Evolutionary conservation across 2,113 vertebrate genomes (phyloP).

Genomic region (Hydrochoerus hydrochaeris): DNA sequence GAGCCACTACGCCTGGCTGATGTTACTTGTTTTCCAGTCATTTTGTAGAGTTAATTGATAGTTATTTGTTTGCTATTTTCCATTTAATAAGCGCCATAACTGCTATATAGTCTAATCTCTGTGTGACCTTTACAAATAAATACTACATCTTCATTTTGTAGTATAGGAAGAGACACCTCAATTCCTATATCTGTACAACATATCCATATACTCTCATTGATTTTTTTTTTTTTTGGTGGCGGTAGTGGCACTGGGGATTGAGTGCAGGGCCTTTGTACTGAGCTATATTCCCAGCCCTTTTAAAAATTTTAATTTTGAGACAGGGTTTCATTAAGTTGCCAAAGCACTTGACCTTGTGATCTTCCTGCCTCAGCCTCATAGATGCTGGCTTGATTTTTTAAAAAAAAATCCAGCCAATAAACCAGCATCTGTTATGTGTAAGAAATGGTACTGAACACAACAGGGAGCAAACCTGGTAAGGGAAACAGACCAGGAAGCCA

Average conservation of each 20-base stretch:
- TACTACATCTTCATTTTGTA: neutral
- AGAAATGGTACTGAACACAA: neutral
- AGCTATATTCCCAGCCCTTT: neutral
- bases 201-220: neutral
- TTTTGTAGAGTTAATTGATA: neutral
- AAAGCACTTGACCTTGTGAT: neutral
- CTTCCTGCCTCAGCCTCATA: neutral
- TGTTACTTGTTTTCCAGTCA: neutral
- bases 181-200: rapidly evolving
- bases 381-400: neutral
- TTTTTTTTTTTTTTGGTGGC: neutral
- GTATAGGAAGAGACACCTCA: neutral
- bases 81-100: neutral
- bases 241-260: neutral
- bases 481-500: neutral
- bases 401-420: neutral
- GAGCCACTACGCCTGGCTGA: too few species aligned
- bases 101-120: neutral
- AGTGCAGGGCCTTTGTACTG: neutral
- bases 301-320: neutral
- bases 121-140: neutral
- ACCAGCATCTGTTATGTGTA: neutral
- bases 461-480: neutral
- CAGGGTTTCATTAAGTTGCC: neutral
- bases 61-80: neutral